These are phyloP conservation scores for Smittia aterrima DNA, from an alignment of 2,888 invertebrate genomes.

Conservation along the genomic window DNA sequence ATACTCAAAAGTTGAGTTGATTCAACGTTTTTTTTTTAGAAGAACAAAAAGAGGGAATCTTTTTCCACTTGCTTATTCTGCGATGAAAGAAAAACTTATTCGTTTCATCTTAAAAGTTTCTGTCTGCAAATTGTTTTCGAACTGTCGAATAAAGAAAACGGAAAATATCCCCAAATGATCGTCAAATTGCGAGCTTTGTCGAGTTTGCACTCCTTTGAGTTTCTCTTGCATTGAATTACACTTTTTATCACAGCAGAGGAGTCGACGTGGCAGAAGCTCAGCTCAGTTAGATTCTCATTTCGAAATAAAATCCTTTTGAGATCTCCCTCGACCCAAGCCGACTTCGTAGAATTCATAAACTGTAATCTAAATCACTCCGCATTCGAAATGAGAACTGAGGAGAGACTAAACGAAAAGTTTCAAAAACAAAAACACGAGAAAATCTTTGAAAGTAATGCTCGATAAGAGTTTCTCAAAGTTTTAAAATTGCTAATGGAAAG, in stretches of 20 bases:
- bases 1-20: neutral
- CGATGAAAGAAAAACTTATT: neutral
- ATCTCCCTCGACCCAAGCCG: too few species aligned
- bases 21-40: neutral
- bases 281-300: neutral
- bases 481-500: too few species aligned
- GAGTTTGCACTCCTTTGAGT: neutral
- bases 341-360: too few species aligned
- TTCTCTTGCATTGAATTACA: neutral
- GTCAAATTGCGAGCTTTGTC: slow-evolving; percentile 21
- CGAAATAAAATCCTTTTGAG: neutral
- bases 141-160: slow-evolving; percentile 18
- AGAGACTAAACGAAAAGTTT: too few species aligned
- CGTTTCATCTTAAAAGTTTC: slow-evolving; percentile 22
- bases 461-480: too few species aligned
- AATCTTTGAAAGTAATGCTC: too few species aligned
- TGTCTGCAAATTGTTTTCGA: slow-evolving; percentile 28
- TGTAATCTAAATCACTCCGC: too few species aligned
- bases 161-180: slow-evolving; percentile 30
- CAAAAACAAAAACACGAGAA: too few species aligned
- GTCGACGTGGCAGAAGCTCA: neutral
- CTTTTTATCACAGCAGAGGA: neutral
- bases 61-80: neutral
- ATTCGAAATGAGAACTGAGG: too few species aligned
- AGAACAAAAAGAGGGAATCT: neutral